Base-by-base conservation (phyloP, 2,797 vertebrate genomes). In the Falco novaeseelandiae region DNA sequence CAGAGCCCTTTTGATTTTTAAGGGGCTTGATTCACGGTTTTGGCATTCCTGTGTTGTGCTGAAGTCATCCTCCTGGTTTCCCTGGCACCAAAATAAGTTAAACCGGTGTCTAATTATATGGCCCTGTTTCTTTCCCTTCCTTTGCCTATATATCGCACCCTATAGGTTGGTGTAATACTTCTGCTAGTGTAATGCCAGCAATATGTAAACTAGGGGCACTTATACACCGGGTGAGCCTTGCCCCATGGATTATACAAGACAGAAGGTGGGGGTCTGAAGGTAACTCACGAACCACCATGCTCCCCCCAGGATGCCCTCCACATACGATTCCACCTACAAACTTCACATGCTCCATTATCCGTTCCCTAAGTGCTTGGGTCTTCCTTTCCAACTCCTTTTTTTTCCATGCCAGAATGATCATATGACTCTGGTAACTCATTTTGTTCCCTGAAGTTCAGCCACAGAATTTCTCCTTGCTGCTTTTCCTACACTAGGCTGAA, bases 311-410 rank as follows among this genome's bases (percentile, higher is more conserved):
- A 10, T 6, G 7, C 9, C 13, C 32, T 83, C n/a, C 34, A 11
- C 6, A 4, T 14, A 4, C 1, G 16, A 69, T 30, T 34, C 40
- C 26, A 76, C 21, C n/a, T 52, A 49, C 22, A 69, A 63, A 61
- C 7, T 21, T 0, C 1, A 14, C 54, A 78, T 6, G 2, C 4
- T 66, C 21, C 30, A 9, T 32, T 49, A 0, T 23, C 10, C 14
- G 9, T 59, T 38, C 46, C 6, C 20, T 9, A 57, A 81, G 30
- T 0, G 2, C 4, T 22, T 29, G 58, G 25, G 42, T 81, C 38
- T 81, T 62, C 9, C 26, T 62, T 80, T 20, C 44, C 29, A 54
- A 1, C 7, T 83, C 46, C 5, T 14, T 59, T 87, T 57, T 83
- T 57, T 83, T n/a, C 29, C 16, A 9, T 40, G 38, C 14, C 55